phyloP scores from a whole-genome alignment of 2,797 vertebrate species.

The Falco cherrug region DNA sequence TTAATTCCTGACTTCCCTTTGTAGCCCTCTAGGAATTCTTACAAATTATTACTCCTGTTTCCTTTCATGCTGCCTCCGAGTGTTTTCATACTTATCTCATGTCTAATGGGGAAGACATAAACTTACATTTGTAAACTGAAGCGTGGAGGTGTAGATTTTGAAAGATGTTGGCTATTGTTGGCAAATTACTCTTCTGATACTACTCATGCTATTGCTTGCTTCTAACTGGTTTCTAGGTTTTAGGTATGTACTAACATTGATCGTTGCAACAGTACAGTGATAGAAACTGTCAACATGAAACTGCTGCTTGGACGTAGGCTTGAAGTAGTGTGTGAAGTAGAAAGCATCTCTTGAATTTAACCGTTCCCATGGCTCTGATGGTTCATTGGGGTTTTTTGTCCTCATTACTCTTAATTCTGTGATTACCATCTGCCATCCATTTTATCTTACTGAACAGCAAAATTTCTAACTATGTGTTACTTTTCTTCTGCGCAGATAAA shows the following conservation, averaged over 20 bases:
- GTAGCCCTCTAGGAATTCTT: neutral
- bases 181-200: slow-evolving; percentile 1
- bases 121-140: slow-evolving; percentile 4
- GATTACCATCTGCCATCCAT: slow-evolving; percentile 2
- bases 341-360: slow-evolving; percentile 49
- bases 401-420: slow-evolving; percentile 34
- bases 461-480: slow-evolving; percentile 68
- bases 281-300: slow-evolving; percentile 9
- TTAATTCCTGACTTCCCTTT: neutral
- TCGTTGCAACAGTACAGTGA: neutral
- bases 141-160: slow-evolving; percentile 26
- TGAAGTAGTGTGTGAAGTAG: slow-evolving; percentile 5
- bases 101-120: neutral
- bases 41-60: neutral
- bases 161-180: slow-evolving; percentile 59
- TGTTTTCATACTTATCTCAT: neutral
- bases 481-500: slow-evolving; percentile 83
- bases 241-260: slow-evolving; percentile 18
- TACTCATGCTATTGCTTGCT: slow-evolving; percentile 33
- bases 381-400: slow-evolving; percentile 24
- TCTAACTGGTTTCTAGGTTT: slow-evolving; percentile 54
- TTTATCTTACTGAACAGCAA: slow-evolving; percentile 20
- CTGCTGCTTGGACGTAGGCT: slow-evolving; percentile 22
- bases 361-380: neutral
- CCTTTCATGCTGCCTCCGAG: neutral